Base-by-base conservation (phyloP, 2,113 vertebrate genomes). In the Albula goreensis region DNA sequence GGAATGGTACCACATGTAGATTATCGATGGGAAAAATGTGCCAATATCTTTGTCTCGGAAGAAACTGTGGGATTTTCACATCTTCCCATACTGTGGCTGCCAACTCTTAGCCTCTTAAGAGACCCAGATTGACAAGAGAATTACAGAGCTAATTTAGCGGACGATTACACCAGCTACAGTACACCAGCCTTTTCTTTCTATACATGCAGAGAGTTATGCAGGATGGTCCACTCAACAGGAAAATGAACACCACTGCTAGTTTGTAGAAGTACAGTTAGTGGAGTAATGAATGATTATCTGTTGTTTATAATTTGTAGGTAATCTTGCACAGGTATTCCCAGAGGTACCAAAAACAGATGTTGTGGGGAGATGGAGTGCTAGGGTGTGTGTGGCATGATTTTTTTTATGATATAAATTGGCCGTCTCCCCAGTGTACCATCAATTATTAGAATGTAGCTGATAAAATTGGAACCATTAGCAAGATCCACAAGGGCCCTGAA, bases 191-290 rank as follows among this genome's bases (percentile, higher is more conserved):
- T 57, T 78, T 87, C 50, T 83, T 86, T 19, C 63, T 70, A 17
- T 83, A 51, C 66, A 85, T 17, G 53, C 82, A 63, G 82, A 77
- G 82, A 82, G 88, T 87, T 88, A 89, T 89, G 85, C 85, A 89
- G 90, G 91, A 91, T 85, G 89, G 91, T 93, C 94, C 94, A 95
- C 88, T 93, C 94, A 94, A 93, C 93, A 92, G 92, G 93, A 96
- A 95, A 94, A 95, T 92, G 89, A 94, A 89, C 90, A 91, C 93
- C 92, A 92, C 91, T 93, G 92, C 92, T 86, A 90, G 88, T 88
- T 86, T 88, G 91, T 90, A 78, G 88, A 92, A 90, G 92, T 93
- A 93, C 93, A 92, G 92, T 94, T 93, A 93, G 91, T 83, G 89
- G 90, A 87, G 89, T 94, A 94, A 95, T 94, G 93, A 95, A 90